phyloP scores from a whole-genome alignment of 2,888 invertebrate species.

The Drosophila putrida region DNA sequence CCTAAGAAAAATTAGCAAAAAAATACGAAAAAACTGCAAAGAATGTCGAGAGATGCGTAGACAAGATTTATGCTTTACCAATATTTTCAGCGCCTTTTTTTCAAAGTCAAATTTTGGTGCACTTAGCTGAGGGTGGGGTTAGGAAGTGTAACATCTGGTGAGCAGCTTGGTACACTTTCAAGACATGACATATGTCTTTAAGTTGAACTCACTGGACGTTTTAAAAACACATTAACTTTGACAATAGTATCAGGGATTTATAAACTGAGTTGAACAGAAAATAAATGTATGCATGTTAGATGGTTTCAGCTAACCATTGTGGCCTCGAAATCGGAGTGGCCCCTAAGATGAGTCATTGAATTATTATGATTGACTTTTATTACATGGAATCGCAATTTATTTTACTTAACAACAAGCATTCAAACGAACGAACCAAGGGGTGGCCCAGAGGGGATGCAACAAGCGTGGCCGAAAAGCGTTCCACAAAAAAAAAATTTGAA shows the following conservation, averaged over 20 bases:
- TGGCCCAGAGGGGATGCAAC: slow-evolving; percentile 27
- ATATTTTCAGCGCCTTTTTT: slow-evolving; percentile 55
- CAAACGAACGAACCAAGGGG: slow-evolving; percentile 33
- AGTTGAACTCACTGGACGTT: background rate
- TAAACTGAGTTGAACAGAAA: slow-evolving; percentile 2
- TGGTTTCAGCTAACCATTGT: slow-evolving; percentile 30
- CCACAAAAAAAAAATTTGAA: slow-evolving; percentile 67
- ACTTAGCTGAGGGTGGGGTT: background rate
- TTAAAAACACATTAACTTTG: slow-evolving; percentile 11
- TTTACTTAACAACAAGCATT: slow-evolving; percentile 75
- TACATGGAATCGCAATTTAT: slow-evolving; percentile 80
- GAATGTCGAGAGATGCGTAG: slow-evolving; percentile 33
- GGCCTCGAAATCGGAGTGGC: slow-evolving; percentile 31
- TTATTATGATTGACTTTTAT: slow-evolving; percentile 82
- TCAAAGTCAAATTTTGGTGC: slow-evolving; percentile 35
- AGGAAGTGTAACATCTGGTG: slow-evolving; percentile 38
- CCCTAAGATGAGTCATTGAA: slow-evolving; percentile 72
- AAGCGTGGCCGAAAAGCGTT: slow-evolving; percentile 55
- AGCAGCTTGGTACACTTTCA: slow-evolving; percentile 7
- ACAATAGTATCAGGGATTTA: slow-evolving; percentile 16
- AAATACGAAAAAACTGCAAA: background rate
- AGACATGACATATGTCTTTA: slow-evolving; percentile 1
- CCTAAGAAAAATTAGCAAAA: slow-evolving; percentile 28
- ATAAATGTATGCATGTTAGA: background rate
- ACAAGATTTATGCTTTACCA: slow-evolving; percentile 64